Percentiles rank a stretch among this genome's conserved stretches.
Evolutionary conservation across 1,140 invertebrate species (phyloP).

Genomic region (Muscidifurax raptorellus): DNA sequence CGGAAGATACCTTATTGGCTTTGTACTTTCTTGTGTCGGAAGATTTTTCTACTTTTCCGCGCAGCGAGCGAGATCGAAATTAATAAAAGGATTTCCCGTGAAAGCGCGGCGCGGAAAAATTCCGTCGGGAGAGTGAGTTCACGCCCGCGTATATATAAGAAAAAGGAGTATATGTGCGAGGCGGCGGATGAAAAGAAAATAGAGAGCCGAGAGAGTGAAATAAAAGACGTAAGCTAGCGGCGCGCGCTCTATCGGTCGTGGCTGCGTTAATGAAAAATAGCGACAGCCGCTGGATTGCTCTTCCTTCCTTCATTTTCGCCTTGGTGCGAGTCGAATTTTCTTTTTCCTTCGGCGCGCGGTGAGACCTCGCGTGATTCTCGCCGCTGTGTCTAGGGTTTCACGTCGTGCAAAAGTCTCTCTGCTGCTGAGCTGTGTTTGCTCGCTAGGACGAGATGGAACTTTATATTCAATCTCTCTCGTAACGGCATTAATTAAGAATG

Average conservation of each 20-base stretch:
- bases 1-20: not conserved
- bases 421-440: not conserved
- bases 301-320: slow-evolving; percentile 48
- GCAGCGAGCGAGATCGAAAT: not conserved
- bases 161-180: not conserved
- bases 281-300: slow-evolving; percentile 65
- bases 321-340: not conserved
- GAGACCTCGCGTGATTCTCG: slow-evolving; percentile 65
- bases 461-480: slow-evolving; percentile 56
- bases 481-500: slow-evolving; percentile 58
- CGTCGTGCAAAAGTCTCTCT: slow-evolving; percentile 60
- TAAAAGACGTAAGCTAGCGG: not conserved
- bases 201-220: slow-evolving; percentile 18
- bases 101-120: not conserved
- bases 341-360: not conserved
- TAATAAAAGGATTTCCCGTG: not conserved
- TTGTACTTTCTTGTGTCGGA: not conserved
- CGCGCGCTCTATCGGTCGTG: slow-evolving; percentile 63
- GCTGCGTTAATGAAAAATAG: slow-evolving; percentile 72
- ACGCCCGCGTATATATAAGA: not conserved
- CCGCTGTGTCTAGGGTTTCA: slow-evolving; percentile 65
- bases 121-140: not conserved
- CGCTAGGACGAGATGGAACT: not conserved
- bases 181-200: slow-evolving; percentile 30
- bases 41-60: not conserved